Percentiles rank a stretch among this genome's conserved stretches.
Conservation (phyloP, 2,113 vertebrate genomes). For the Gadus macrocephalus region DNA sequence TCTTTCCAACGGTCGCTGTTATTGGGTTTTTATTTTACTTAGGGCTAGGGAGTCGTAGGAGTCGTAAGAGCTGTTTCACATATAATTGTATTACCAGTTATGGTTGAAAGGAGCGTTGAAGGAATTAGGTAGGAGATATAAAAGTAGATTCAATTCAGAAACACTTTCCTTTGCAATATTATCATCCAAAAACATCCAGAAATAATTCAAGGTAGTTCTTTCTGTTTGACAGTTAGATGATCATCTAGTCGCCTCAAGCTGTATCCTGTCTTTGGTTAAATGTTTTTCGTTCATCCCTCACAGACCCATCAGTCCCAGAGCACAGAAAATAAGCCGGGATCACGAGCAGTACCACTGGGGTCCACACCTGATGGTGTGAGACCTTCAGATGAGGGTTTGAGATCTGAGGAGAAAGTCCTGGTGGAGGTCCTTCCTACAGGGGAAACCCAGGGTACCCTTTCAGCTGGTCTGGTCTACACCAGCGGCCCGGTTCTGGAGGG, state of each 20-base stretch:
- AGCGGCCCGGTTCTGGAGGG: conserved; percentile 17
- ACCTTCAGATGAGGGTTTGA: not conserved
- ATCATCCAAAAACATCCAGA: too few species aligned
- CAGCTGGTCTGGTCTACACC: not conserved
- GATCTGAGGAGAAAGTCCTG: not conserved
- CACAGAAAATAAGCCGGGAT: not conserved
- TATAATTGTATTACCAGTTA: too few species aligned
- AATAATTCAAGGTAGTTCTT: too few species aligned
- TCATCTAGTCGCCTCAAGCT: too few species aligned
- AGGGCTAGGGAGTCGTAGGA: too few species aligned
- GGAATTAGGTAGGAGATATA: too few species aligned
- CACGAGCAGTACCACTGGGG: not conserved
- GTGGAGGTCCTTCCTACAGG: not conserved
- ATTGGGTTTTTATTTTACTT: not conserved
- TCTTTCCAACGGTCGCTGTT: not conserved
- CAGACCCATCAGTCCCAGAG: not conserved
- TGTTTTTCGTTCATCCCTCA: not conserved
- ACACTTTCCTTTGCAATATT: too few species aligned
- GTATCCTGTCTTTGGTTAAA: too few species aligned
- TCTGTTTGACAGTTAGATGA: too few species aligned
- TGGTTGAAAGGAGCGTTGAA: too few species aligned
- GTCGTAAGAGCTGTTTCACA: too few species aligned
- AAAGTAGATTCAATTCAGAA: too few species aligned
- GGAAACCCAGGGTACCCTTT: conserved; percentile 4
- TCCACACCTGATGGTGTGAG: conserved; percentile 13